phyloP scores from a whole-genome alignment of 2,888 invertebrate genomes.

The Melangyna quadrimaculata region DNA sequence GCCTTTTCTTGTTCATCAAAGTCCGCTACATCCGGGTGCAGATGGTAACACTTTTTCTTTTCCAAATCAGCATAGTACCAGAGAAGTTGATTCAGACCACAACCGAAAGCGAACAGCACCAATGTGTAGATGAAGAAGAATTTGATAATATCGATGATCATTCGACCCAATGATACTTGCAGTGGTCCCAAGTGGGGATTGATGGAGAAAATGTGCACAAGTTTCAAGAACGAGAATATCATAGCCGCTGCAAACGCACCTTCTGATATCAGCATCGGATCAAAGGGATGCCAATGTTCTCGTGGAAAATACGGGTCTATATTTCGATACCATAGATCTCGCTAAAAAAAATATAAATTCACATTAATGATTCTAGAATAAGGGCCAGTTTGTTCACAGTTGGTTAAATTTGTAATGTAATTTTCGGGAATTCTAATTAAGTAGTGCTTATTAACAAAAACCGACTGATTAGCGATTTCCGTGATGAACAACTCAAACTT shows the following conservation, averaged over 20 bases:
- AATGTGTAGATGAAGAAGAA: constrained; percentile 97
- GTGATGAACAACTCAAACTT: too few relatives aligned
- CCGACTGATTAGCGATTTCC: too few relatives aligned
- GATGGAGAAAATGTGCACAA: constrained; percentile 98
- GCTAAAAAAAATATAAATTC: constrained; percentile 79
- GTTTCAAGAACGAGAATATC: constrained; percentile 96
- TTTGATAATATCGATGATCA: constrained; percentile 97
- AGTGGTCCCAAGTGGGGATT: constrained; percentile 96
- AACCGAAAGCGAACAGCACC: constrained; percentile 97
- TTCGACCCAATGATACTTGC: constrained; percentile 96
- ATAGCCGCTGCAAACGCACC: constrained; percentile 97
- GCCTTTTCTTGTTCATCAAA: constrained; percentile 92
- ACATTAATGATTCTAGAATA: neutral
- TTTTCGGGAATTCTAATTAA: too few relatives aligned
- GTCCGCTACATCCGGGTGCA: constrained; percentile 87
- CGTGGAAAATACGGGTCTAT: constrained; percentile 92
- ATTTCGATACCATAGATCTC: constrained; percentile 85
- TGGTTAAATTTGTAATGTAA: too few relatives aligned
- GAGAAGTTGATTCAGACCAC: constrained; percentile 95
- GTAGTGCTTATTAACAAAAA: too few relatives aligned
- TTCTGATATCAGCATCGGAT: constrained; percentile 96
- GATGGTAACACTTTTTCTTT: constrained; percentile 91
- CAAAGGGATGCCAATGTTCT: constrained; percentile 96
- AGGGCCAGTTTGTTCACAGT: too few relatives aligned
- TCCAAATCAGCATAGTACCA: constrained; percentile 97